Conservation (phyloP, 2,113 vertebrate genomes). For the Pao palembangensis region DNA sequence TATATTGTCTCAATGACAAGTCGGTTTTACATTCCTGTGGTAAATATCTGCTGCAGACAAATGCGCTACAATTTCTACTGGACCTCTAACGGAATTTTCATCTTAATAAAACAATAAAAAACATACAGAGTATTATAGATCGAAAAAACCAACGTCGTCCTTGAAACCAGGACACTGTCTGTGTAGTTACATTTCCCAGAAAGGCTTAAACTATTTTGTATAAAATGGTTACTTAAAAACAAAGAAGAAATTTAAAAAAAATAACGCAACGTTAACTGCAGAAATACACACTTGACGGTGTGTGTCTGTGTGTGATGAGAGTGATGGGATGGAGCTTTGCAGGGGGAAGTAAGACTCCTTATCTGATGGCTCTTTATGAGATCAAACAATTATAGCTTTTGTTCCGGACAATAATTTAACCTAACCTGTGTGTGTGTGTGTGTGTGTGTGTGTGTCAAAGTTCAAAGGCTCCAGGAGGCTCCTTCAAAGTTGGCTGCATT, state of each 20-base stretch:
- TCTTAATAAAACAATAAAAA: no score
- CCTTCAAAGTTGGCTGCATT: no score
- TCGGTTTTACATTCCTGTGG: no score
- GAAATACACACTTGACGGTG: not conserved
- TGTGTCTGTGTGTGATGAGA: constrained; percentile 21
- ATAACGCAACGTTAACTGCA: not conserved
- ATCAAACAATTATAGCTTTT: constrained; percentile 73
- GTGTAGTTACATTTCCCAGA: no score
- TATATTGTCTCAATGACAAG: no score
- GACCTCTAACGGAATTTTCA: no score
- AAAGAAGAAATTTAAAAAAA: not conserved
- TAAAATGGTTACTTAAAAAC: not conserved
- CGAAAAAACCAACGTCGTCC: no score
- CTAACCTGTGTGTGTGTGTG: constrained; percentile 28
- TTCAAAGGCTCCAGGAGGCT: no score
- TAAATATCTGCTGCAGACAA: no score
- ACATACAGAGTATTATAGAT: no score
- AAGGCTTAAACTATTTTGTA: not conserved
- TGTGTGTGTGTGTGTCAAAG: constrained; percentile 20
- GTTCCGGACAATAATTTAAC: constrained; percentile 75
- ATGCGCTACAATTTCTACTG: no score
- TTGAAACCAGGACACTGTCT: no score
- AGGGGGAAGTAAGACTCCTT: constrained; percentile 55
- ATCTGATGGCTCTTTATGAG: constrained; percentile 73
- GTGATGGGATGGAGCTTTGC: constrained; percentile 51